These are phyloP conservation scores for Periplaneta americana DNA, from an alignment of 1,140 invertebrate species.

Conservation along the genomic window DNA sequence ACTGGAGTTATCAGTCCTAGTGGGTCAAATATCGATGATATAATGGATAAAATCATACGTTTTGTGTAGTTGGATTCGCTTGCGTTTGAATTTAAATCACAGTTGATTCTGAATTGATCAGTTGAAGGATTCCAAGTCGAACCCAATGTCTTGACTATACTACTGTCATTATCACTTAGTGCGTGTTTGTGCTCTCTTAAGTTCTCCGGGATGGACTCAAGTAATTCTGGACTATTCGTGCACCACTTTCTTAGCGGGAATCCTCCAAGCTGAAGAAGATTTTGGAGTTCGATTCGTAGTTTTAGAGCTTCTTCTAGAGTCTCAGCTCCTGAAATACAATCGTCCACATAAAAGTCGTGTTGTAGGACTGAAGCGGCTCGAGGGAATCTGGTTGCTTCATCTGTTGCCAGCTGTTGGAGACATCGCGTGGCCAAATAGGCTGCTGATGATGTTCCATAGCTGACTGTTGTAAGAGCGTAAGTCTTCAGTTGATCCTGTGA, in stretches of 20 bases:
- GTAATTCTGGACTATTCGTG: neutral
- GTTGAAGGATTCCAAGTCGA: constrained; percentile 16
- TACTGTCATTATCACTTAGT: constrained; percentile 1
- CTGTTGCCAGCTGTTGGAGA: constrained; percentile 30
- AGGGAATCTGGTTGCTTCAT: constrained; percentile 25
- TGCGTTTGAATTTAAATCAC: no score
- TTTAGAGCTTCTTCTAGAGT: constrained; percentile 18
- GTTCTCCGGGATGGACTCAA: constrained; percentile 5
- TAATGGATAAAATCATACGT: neutral
- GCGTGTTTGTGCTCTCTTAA: constrained; percentile 1
- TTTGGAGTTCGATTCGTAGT: constrained; percentile 15
- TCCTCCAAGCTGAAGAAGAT: constrained; percentile 2
- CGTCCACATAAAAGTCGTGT: constrained; percentile 39
- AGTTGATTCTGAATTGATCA: constrained; percentile 15
- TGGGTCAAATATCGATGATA: neutral
- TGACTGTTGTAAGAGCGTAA: constrained; percentile 32
- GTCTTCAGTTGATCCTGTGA: constrained; percentile 18
- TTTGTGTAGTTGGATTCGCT: neutral
- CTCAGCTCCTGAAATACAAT: constrained; percentile 33
- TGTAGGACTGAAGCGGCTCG: constrained; percentile 24
- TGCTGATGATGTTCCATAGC: constrained; percentile 31
- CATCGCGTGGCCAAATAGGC: constrained; percentile 30
- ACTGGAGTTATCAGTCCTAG: neutral
- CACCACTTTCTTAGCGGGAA: constrained; percentile 23
- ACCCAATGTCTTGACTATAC: constrained; percentile 19